A percentile compares a stretch with the other conserved stretches of the same genome.
Conservation (phyloP, 2,888 invertebrate genomes). For the Tolmerus cingulatus region DNA sequence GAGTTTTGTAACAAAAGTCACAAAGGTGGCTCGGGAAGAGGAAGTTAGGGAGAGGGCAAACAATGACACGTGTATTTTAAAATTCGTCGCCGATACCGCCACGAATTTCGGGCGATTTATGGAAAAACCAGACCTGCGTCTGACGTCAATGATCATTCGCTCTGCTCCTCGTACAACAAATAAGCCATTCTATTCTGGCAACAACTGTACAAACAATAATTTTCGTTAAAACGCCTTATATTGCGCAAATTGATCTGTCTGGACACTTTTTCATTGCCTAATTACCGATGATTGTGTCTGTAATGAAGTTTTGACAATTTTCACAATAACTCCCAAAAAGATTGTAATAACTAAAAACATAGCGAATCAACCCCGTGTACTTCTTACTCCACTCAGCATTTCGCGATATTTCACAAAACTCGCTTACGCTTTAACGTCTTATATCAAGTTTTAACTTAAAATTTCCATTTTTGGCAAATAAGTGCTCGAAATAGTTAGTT, state of each 20-base stretch:
- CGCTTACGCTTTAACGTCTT: too few relatives aligned
- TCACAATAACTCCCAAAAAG: not conserved
- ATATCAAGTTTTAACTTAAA: too few relatives aligned
- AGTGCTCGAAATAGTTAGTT: too few relatives aligned
- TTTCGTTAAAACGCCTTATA: not conserved
- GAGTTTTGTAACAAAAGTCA: slow-evolving; percentile 33
- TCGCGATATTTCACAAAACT: too few relatives aligned
- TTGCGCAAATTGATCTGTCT: not conserved
- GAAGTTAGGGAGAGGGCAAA: slow-evolving; percentile 22
- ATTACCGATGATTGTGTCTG: not conserved
- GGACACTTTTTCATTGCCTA: not conserved
- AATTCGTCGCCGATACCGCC: slow-evolving; percentile 21
- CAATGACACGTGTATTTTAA: slow-evolving; percentile 41
- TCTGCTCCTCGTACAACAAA: not conserved
- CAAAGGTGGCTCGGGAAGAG: slow-evolving; percentile 31
- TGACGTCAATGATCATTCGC: not conserved
- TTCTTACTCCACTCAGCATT: too few relatives aligned
- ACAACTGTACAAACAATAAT: not conserved
- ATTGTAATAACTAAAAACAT: not conserved
- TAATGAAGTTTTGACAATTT: not conserved
- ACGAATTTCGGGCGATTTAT: slow-evolving; percentile 14
- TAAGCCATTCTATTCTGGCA: not conserved
- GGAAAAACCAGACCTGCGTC: not conserved
- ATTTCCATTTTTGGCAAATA: too few relatives aligned
- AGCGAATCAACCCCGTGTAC: too few relatives aligned